phyloP scores from a whole-genome alignment of 2,113 vertebrate genomes.

The Canis aureus region DNA sequence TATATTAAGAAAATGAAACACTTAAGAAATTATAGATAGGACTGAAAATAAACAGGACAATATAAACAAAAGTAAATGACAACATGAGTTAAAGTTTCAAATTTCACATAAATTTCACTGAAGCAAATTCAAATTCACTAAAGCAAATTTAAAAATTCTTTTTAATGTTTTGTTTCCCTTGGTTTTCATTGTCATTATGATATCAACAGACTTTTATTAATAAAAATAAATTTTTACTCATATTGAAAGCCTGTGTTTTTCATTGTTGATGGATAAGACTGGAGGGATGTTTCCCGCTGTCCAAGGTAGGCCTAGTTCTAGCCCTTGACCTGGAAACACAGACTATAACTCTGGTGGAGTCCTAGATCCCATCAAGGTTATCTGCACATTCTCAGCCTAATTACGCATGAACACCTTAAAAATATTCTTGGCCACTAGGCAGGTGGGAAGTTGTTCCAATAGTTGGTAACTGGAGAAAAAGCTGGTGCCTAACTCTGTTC shows the following conservation, averaged over 20 bases:
- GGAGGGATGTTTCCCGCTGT: background rate
- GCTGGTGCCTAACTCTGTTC: background rate
- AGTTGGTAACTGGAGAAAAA: background rate
- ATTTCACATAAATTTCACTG: conserved; percentile 23
- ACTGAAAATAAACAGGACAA: conserved; percentile 1
- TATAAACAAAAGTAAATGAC: background rate
- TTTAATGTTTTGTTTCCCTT: background rate
- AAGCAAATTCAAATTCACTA: conserved; percentile 12
- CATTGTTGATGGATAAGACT: background rate
- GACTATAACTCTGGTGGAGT: background rate
- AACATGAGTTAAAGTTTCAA: conserved; percentile 28
- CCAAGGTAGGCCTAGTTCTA: background rate
- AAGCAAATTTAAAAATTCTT: background rate
- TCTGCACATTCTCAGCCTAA: background rate
- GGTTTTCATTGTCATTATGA: background rate
- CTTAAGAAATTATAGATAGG: background rate
- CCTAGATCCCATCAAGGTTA: background rate
- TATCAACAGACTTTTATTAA: background rate
- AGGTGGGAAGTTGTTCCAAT: background rate
- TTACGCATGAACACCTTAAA: background rate
- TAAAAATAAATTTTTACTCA: background rate
- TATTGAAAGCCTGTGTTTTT: background rate
- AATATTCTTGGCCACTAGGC: background rate
- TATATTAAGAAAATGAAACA: conserved; percentile 38
- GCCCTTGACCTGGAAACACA: background rate